phyloP scores from a whole-genome alignment of 2,797 vertebrate genomes.

The Sciurus vulgaris region DNA sequence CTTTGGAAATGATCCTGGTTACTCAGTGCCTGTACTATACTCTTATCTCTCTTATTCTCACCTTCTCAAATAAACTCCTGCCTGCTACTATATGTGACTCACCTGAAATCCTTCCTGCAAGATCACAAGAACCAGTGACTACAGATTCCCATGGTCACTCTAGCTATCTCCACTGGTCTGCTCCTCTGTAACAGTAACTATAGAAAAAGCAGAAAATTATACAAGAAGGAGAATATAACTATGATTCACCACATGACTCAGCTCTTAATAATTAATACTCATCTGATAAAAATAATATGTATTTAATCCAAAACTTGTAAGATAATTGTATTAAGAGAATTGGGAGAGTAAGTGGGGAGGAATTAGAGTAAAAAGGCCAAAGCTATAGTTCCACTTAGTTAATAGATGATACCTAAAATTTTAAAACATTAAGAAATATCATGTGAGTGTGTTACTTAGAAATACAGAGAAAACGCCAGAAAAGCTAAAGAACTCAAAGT shows the following conservation, averaged over 20 bases:
- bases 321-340: background rate
- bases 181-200: background rate
- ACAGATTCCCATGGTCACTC: too few species aligned
- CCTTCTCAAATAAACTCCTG: too few species aligned
- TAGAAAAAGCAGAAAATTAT: background rate
- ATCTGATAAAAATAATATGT: background rate
- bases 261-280: background rate
- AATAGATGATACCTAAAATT: background rate
- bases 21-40: too few species aligned
- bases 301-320: background rate
- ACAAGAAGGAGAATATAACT: background rate
- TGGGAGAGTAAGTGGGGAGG: background rate
- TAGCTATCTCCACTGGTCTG: too few species aligned
- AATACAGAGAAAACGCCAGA: background rate
- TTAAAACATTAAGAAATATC: background rate
- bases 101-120: too few species aligned
- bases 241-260: background rate
- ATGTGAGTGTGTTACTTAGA: background rate
- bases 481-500: slow-evolving; percentile 23
- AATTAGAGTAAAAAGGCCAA: background rate
- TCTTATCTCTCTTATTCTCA: too few species aligned
- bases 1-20: too few species aligned
- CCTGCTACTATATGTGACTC: too few species aligned
- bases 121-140: too few species aligned
- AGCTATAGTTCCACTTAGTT: background rate